phyloP scores from a whole-genome alignment of 2,113 vertebrate species.

The Aphelocoma coerulescens region DNA sequence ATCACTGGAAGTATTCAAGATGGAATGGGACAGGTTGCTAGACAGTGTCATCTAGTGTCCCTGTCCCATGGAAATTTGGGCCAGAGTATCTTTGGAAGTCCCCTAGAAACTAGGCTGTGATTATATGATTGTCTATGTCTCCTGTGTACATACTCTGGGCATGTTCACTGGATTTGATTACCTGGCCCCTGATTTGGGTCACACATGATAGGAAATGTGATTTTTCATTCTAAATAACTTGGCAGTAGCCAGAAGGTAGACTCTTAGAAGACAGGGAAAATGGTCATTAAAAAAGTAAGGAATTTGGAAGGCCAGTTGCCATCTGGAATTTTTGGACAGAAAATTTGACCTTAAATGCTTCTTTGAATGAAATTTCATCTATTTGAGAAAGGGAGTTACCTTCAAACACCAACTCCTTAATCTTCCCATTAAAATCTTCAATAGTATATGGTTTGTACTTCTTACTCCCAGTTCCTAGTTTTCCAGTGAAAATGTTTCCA shows the following conservation, averaged over 20 bases:
- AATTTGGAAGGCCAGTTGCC: not conserved
- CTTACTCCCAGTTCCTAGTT: not conserved
- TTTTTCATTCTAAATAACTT: not conserved
- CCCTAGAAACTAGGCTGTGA: not conserved
- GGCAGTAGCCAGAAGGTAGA: not conserved
- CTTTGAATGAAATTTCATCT: not conserved
- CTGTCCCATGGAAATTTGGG: not conserved
- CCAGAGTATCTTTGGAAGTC: not conserved
- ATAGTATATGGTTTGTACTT: not conserved
- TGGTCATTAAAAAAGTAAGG: not conserved
- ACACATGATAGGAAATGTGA: not conserved
- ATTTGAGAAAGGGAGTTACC: not conserved
- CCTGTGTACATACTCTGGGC: not conserved
- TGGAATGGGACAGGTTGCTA: not conserved
- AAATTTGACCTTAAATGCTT: not conserved
- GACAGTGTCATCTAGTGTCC: not conserved
- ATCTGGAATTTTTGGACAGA: not conserved
- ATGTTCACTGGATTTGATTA: not conserved
- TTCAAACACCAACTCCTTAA: not conserved
- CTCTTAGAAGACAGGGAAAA: not conserved
- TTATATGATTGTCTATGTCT: not conserved
- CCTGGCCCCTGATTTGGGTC: not conserved
- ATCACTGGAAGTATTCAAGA: not conserved
- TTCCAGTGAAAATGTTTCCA: not conserved
- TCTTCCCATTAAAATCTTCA: not conserved